These are phyloP conservation scores for Polyergus mexicanus DNA, from an alignment of 1,140 invertebrate species.

Conservation along the genomic window DNA sequence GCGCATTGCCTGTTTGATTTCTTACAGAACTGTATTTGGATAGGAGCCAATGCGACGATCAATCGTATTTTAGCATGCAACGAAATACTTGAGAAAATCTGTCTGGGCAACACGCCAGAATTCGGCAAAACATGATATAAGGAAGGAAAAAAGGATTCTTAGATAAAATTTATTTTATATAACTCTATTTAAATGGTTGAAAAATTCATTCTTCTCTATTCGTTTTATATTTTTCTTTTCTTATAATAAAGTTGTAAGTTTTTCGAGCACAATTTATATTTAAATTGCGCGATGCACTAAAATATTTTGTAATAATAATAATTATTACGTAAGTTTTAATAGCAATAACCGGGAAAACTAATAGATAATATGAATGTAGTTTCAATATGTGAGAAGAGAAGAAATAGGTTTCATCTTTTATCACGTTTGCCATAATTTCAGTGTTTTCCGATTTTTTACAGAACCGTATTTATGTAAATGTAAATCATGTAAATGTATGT, in stretches of 20 bases:
- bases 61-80: conserved; percentile 25
- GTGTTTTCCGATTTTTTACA: neutral
- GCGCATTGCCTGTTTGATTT: neutral
- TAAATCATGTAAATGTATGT: neutral
- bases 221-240: neutral
- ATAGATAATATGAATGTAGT: neutral
- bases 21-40: conserved; percentile 18
- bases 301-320: neutral
- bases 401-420: conserved; percentile 5
- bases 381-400: neutral
- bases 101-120: conserved; percentile 1
- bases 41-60: neutral
- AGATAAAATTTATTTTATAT: neutral
- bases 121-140: conserved; percentile 20
- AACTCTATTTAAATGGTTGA: neutral
- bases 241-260: neutral
- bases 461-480: neutral
- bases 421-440: neutral
- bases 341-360: neutral
- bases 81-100: conserved; percentile 28
- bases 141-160: neutral
- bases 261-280: neutral
- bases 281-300: neutral
- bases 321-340: conserved; percentile 9
- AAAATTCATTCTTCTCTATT: neutral